These are phyloP conservation scores for Loxodonta africana DNA, from an alignment of 2,113 vertebrate genomes.

Conservation along the genomic window DNA sequence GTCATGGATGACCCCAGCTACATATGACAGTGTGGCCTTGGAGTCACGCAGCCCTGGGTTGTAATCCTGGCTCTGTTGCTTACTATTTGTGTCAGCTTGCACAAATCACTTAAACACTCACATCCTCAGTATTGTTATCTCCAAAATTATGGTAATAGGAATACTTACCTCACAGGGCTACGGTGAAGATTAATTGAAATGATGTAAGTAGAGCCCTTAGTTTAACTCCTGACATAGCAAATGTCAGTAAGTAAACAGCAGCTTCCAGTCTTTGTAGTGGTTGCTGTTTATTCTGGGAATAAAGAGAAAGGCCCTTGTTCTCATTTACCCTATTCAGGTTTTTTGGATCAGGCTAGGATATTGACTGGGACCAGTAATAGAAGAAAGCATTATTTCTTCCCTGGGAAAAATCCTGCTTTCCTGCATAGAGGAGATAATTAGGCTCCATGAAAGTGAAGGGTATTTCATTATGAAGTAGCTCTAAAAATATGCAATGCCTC, in stretches of 20 bases:
- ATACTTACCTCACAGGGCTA: neutral
- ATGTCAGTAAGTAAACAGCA: neutral
- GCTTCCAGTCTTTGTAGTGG: neutral
- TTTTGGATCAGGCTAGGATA: neutral
- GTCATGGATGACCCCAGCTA: neutral
- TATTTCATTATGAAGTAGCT: neutral
- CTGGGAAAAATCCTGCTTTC: neutral
- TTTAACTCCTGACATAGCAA: conserved; percentile 37
- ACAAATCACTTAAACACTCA: neutral
- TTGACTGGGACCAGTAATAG: neutral
- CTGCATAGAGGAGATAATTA: neutral
- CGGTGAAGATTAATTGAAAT: conserved; percentile 9
- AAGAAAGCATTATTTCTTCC: neutral
- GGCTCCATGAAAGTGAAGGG: neutral
- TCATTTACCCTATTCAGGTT: neutral
- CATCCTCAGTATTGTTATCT: neutral
- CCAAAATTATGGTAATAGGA: neutral
- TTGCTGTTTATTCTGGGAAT: neutral
- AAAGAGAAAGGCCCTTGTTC: neutral
- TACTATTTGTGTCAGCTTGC: neutral
- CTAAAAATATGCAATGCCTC: neutral
- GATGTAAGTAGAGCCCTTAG: neutral
- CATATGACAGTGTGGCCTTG: neutral
- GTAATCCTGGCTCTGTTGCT: neutral
- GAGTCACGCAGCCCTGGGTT: too few relatives aligned